A percentile compares a stretch with the other conserved stretches of the same genome.
Evolutionary conservation across 1,140 invertebrate species (phyloP).

Genomic region (Ganaspis sp.): DNA sequence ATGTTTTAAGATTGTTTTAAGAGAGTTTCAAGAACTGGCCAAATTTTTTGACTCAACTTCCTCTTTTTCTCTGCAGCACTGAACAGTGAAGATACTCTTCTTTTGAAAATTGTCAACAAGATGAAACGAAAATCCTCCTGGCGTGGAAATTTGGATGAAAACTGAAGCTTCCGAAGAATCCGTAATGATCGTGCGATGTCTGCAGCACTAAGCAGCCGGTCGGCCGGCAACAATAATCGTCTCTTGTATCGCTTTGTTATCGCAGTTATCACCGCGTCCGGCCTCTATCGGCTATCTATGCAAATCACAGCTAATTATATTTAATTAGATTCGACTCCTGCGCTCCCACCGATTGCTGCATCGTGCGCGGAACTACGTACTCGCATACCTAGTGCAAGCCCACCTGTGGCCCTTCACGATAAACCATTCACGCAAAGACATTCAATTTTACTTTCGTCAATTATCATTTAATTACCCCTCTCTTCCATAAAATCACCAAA

Average conservation of each 20-base stretch:
- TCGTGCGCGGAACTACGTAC: conserved; percentile 37
- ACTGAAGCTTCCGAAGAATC: conserved; percentile 40
- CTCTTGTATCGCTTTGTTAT: conserved; percentile 73
- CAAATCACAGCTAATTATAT: conserved; percentile 77
- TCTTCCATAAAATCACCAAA: no score
- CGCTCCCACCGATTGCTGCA: conserved; percentile 68
- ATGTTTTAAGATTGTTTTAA: no score
- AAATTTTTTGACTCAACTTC: no score
- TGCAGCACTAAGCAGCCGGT: conserved; percentile 44
- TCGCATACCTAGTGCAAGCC: conserved; percentile 28
- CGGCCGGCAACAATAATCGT: conserved; percentile 73
- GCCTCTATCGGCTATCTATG: conserved; percentile 76
- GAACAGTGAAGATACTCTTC: no score
- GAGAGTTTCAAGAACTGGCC: no score
- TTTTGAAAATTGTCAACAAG: no score
- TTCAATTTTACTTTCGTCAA: not conserved
- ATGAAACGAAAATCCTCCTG: not conserved
- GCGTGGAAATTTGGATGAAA: not conserved
- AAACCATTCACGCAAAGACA: not conserved
- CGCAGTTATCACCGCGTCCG: conserved; percentile 75
- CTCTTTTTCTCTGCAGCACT: no score
- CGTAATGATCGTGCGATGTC: conserved; percentile 69
- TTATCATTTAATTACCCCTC: not conserved
- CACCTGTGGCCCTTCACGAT: conserved; percentile 10
- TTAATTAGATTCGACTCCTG: conserved; percentile 76